phyloP scores from a whole-genome alignment of 2,888 invertebrate genomes.

The Thysanoteuthis rhombus region DNA sequence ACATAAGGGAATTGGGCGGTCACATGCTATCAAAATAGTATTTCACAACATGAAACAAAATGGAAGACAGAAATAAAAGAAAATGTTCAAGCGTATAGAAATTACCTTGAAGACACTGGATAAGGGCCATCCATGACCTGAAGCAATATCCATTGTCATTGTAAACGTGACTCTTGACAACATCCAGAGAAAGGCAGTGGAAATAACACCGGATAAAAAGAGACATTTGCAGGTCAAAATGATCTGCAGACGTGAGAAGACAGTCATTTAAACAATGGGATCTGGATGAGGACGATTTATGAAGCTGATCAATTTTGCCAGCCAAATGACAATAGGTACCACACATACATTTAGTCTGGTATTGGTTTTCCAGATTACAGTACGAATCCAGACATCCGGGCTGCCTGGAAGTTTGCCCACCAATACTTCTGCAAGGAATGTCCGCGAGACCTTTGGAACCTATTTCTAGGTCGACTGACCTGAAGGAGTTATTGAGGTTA shows the following conservation, averaged over 20 bases:
- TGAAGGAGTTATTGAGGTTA: not conserved
- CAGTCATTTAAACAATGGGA: not conserved
- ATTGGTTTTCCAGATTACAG: not conserved
- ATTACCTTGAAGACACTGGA: constrained; percentile 53
- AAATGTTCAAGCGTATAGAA: no score
- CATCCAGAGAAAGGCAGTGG: constrained; percentile 42
- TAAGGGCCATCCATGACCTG: constrained; percentile 49
- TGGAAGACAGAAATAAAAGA: no score
- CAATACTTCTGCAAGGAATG: not conserved
- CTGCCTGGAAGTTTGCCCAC: not conserved
- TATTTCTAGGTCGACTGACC: not conserved
- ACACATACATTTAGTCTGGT: not conserved
- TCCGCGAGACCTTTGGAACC: not conserved
- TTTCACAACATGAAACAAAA: not conserved
- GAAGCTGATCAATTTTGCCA: not conserved
- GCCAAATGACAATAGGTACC: not conserved
- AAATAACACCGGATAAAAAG: constrained; percentile 49
- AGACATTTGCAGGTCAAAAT: constrained; percentile 40
- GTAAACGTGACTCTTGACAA: constrained; percentile 36
- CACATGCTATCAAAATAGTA: no score
- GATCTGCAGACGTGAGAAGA: not conserved
- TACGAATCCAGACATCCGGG: not conserved
- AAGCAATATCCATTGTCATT: constrained; percentile 33
- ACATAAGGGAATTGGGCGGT: no score
- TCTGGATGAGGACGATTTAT: not conserved